Conservation (phyloP, 2,797 vertebrate species). For the Glossophaga mutica region DNA sequence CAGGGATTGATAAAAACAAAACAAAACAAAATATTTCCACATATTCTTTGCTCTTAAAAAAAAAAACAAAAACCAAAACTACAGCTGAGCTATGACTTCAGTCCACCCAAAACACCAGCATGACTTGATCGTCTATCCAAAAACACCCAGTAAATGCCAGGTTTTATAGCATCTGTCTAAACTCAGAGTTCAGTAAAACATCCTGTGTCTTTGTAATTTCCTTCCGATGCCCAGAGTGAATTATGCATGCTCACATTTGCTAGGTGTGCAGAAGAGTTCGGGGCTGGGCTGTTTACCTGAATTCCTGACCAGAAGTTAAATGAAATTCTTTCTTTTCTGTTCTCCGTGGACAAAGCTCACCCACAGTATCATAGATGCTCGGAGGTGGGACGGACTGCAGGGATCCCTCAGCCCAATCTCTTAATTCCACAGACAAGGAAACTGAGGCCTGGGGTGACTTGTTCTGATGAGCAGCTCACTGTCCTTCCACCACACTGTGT, state of each 20-base stretch:
- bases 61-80: not conserved
- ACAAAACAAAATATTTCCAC: conserved; percentile 49
- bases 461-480: not conserved
- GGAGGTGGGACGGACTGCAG: not conserved
- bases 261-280: not conserved
- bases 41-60: conserved; percentile 19
- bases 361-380: not conserved
- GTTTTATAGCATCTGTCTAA: conserved; percentile 7
- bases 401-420: not conserved
- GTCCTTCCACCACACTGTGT: not conserved
- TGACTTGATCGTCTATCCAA: not conserved
- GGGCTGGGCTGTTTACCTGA: not conserved
- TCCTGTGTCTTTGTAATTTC: not conserved
- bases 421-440: not conserved
- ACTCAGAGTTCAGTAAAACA: conserved; percentile 5
- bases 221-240: not conserved
- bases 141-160: not conserved
- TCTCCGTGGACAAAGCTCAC: not conserved
- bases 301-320: conserved; percentile 2
- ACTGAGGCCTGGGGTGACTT: not conserved
- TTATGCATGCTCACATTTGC: not conserved
- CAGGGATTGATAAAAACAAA: conserved; percentile 43
- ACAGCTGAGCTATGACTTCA: not conserved
- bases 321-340: not conserved
- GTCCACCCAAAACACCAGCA: not conserved